These are phyloP conservation scores for Ecdyonurus torrentis DNA, from an alignment of 2,888 invertebrate genomes.

Conservation along the genomic window DNA sequence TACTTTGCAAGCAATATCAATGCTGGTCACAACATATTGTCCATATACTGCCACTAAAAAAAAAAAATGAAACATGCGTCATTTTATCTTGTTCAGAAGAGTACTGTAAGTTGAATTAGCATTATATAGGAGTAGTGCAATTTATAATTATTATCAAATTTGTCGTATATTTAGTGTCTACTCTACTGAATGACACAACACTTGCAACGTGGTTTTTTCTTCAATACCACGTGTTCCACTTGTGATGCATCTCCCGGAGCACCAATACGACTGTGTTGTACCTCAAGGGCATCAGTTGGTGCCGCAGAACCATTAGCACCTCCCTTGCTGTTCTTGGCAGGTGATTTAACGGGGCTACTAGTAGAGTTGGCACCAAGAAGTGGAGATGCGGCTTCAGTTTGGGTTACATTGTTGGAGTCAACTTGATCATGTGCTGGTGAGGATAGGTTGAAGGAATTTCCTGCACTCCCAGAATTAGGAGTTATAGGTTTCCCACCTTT, in stretches of 20 bases:
- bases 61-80: too few species aligned
- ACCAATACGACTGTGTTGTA: slow-evolving; percentile 51
- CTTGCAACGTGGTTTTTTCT: slow-evolving; percentile 90
- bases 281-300: slow-evolving; percentile 40
- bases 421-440: slow-evolving; percentile 7
- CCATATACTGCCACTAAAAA: too few species aligned
- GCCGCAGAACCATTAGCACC: slow-evolving; percentile 24
- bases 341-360: slow-evolving; percentile 8
- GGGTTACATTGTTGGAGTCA: slow-evolving; percentile 17
- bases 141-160: too few species aligned
- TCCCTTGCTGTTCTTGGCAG: slow-evolving; percentile 20
- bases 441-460: slow-evolving; percentile 16
- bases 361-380: slow-evolving; percentile 15
- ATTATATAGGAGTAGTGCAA: too few species aligned
- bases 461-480: slow-evolving; percentile 39
- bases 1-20: too few species aligned
- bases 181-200: slow-evolving; percentile 84
- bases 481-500: slow-evolving; percentile 80
- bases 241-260: slow-evolving; percentile 57
- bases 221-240: slow-evolving; percentile 81
- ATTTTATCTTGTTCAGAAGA: too few species aligned
- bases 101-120: too few species aligned
- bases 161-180: neutral
- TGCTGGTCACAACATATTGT: too few species aligned
- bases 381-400: slow-evolving; percentile 16